Conservation (phyloP, 2,888 invertebrate genomes). For the Tenthredo mesomela region DNA sequence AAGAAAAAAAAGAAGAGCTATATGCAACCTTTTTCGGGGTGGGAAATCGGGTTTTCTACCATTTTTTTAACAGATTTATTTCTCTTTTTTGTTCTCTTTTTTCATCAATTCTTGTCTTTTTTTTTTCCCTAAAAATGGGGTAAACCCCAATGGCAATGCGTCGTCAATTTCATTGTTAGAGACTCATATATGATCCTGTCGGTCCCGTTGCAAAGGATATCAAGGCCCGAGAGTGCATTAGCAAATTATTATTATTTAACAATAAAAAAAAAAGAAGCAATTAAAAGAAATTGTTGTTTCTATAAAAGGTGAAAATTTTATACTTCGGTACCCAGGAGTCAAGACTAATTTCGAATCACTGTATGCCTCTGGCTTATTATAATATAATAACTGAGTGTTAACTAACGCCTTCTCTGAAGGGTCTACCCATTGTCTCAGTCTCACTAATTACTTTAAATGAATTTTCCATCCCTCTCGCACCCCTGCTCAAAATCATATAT, state of each 20-base stretch:
- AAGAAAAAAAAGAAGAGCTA: conserved; percentile 46
- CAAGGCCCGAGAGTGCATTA: neutral
- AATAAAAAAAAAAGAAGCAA: neutral
- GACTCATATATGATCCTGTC: conserved; percentile 59
- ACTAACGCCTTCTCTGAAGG: conserved; percentile 69
- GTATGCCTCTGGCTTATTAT: conserved; percentile 59
- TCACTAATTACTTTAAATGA: conserved; percentile 31
- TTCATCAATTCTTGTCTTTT: conserved; percentile 56
- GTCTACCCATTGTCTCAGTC: conserved; percentile 40
- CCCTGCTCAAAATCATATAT: neutral
- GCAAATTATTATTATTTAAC: neutral
- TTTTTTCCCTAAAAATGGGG: conserved; percentile 66
- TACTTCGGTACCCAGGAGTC: neutral
- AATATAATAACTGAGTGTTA: conserved; percentile 70
- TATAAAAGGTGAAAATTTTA: neutral
- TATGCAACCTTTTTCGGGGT: conserved; percentile 53
- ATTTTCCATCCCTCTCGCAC: neutral
- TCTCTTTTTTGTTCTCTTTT: neutral
- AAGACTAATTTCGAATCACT: neutral
- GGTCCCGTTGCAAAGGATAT: neutral
- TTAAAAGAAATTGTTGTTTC: neutral
- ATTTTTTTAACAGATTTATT: conserved; percentile 54
- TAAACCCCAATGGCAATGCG: conserved; percentile 62
- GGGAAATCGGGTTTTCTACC: conserved; percentile 19
- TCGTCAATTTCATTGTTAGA: conserved; percentile 65